Evolutionary conservation across 2,113 vertebrate species (phyloP).

Genomic region (Clarias batrachus): DNA sequence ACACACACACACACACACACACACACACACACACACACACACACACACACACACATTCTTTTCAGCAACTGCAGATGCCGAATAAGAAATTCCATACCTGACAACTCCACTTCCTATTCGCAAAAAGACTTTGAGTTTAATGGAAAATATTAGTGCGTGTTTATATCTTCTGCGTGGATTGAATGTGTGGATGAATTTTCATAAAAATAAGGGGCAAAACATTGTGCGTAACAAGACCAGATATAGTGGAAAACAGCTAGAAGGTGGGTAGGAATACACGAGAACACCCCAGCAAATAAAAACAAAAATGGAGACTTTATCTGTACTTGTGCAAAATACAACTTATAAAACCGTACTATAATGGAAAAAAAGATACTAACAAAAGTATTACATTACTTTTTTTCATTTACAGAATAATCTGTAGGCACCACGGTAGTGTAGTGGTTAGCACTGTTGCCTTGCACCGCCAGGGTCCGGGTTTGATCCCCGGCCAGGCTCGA

Average conservation of each 20-base stretch:
- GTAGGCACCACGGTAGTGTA: too few species aligned
- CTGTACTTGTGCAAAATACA: neutral
- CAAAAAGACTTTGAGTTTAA: constrained; percentile 48
- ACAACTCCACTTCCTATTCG: constrained; percentile 56
- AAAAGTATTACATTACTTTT: neutral
- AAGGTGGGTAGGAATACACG: neutral
- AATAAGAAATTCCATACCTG: constrained; percentile 47
- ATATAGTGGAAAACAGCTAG: neutral
- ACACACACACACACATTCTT: constrained; percentile 36
- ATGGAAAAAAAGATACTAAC: neutral
- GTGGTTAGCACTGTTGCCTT: too few species aligned
- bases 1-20: constrained; percentile 12
- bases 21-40: neutral
- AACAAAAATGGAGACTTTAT: neutral
- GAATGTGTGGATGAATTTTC: constrained; percentile 13
- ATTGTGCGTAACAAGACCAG: neutral
- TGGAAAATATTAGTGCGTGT: constrained; percentile 46
- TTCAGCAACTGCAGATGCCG: constrained; percentile 48
- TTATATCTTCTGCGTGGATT: neutral
- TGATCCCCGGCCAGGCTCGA: too few species aligned
- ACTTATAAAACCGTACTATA: neutral
- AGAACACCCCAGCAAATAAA: neutral
- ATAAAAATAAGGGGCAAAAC: neutral
- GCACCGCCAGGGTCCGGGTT: too few species aligned
- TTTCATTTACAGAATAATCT: neutral